phyloP scores from a whole-genome alignment of 2,888 invertebrate genomes.

The Leptogaster cylindrica region DNA sequence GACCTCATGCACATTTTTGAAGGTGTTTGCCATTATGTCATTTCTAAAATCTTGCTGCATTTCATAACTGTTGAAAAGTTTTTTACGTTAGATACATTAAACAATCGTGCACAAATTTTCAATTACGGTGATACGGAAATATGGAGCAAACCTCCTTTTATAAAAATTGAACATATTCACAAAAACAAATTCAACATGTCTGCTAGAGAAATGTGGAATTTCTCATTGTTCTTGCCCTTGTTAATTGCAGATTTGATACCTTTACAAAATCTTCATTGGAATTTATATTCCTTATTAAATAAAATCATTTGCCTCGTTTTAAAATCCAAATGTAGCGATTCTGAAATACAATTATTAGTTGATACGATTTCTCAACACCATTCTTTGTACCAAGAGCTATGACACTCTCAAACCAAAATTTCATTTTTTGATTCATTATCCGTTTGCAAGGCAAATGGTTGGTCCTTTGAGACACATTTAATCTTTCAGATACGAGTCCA shows the following conservation, averaged over 20 bases:
- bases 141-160: conserved; percentile 33
- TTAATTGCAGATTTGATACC: conserved; percentile 44
- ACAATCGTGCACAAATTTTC: conserved; percentile 43
- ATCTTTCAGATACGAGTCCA: conserved; percentile 23
- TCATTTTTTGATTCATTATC: too few species aligned
- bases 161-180: conserved; percentile 7
- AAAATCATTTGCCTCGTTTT: conserved; percentile 26
- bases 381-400: conserved; percentile 16
- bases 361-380: background rate
- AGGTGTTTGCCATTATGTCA: conserved; percentile 40
- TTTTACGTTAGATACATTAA: conserved; percentile 43
- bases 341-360: background rate
- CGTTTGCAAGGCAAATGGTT: conserved; percentile 20
- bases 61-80: conserved; percentile 37
- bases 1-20: conserved; percentile 47
- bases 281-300: conserved; percentile 34
- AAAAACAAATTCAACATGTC: conserved; percentile 43
- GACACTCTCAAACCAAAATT: conserved; percentile 28
- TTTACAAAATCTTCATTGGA: conserved; percentile 42
- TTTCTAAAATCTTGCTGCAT: conserved; percentile 36
- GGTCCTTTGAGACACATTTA: conserved; percentile 25
- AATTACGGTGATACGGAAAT: conserved; percentile 46
- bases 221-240: conserved; percentile 44
- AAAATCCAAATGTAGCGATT: background rate
- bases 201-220: conserved; percentile 48